phyloP scores from a whole-genome alignment of 2,888 invertebrate species.

The Litoditis marina region DNA sequence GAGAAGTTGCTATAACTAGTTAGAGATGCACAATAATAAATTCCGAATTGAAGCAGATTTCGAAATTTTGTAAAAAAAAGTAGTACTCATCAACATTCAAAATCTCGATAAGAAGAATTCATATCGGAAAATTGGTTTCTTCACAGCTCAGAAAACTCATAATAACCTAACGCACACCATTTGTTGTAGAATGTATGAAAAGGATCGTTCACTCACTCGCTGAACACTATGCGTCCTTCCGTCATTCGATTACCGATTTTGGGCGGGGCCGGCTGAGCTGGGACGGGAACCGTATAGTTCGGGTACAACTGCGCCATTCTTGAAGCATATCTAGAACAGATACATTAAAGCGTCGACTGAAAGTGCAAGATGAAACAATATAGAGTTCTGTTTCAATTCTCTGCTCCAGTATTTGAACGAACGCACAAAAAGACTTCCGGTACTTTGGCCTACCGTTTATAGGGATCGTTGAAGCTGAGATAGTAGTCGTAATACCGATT shows the following conservation, averaged over 20 bases:
- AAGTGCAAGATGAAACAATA: background rate
- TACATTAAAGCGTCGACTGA: background rate
- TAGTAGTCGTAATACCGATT: conserved; percentile 8
- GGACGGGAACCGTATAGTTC: conserved; percentile 12
- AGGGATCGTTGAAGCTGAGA: conserved; percentile 13
- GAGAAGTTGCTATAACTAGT: too few relatives aligned
- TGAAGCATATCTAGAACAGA: conserved; percentile 7
- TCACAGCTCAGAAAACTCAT: background rate
- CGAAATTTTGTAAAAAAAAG: too few relatives aligned
- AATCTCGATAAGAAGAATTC: background rate
- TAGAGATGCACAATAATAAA: too few relatives aligned
- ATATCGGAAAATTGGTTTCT: background rate
- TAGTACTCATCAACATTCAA: conserved; percentile 4
- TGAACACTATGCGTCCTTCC: conserved; percentile 12
- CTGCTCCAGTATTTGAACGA: too few relatives aligned
- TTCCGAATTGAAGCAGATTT: too few relatives aligned
- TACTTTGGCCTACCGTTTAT: conserved; percentile 11
- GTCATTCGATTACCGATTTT: conserved; percentile 1
- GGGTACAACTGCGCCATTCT: conserved; percentile 17
- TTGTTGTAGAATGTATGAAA: too few relatives aligned
- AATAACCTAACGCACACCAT: too few relatives aligned
- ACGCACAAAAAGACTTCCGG: too few relatives aligned
- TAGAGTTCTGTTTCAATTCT: background rate
- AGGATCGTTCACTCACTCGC: conserved; percentile 14
- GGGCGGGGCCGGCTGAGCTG: background rate